Conservation (phyloP, 2,888 invertebrate species). For the Zygothrica quintamaculata region DNA sequence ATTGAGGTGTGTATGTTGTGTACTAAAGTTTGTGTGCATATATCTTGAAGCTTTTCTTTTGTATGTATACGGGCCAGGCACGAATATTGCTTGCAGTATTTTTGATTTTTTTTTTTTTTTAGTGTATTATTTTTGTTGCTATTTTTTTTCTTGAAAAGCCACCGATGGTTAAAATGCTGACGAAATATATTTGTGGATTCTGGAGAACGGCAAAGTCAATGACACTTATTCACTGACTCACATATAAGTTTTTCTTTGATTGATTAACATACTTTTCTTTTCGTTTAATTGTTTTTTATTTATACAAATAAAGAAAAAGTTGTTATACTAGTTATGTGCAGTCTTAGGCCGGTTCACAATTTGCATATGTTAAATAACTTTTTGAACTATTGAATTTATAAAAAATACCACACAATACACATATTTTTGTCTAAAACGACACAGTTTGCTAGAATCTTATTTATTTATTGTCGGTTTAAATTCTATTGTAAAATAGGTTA, state of each 20-base stretch:
- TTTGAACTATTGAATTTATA: constrained; percentile 53
- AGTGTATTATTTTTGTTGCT: constrained; percentile 8
- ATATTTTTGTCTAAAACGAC: constrained; percentile 53
- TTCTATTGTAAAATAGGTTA: constrained; percentile 16
- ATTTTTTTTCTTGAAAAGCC: constrained; percentile 16
- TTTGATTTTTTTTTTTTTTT: constrained; percentile 37
- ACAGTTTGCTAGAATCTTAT: constrained; percentile 58
- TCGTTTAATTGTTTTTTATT: too few species aligned
- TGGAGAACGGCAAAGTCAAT: constrained; percentile 49
- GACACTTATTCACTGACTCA: constrained; percentile 50
- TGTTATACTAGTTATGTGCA: constrained; percentile 56
- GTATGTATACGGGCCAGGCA: constrained; percentile 46
- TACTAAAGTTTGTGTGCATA: constrained; percentile 9
- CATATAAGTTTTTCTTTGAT: constrained; percentile 18
- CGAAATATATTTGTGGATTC: constrained; percentile 32
- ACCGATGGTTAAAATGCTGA: constrained; percentile 12
- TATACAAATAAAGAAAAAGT: constrained; percentile 40
- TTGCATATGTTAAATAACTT: constrained; percentile 33
- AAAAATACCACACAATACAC: constrained; percentile 42
- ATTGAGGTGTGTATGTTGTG: constrained; percentile 9
- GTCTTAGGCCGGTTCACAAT: constrained; percentile 35
- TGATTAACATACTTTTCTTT: constrained; percentile 26
- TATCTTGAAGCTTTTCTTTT: constrained; percentile 43
- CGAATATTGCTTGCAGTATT: constrained; percentile 46
- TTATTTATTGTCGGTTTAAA: constrained; percentile 26